These are phyloP conservation scores for Orthosia gracilis DNA, from an alignment of 2,888 invertebrate species.

Conservation along the genomic window DNA sequence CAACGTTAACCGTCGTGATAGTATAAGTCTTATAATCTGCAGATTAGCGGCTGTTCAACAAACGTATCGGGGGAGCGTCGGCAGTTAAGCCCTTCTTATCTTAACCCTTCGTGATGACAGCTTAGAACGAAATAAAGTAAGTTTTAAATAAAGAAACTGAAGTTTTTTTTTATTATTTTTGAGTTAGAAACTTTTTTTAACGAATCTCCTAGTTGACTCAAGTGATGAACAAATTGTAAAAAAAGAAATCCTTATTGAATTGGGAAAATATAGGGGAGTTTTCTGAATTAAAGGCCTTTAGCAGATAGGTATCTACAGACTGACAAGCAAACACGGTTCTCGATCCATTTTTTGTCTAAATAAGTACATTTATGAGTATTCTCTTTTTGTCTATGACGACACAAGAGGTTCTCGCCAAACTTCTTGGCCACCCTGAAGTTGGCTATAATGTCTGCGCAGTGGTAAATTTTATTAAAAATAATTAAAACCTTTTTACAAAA, in stretches of 20 bases:
- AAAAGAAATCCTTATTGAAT: no score
- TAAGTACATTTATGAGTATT: no score
- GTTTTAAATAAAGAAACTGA: constrained; percentile 35
- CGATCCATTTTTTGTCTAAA: no score
- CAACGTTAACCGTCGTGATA: constrained; percentile 39
- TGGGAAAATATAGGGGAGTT: neutral
- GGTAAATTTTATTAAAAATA: no score
- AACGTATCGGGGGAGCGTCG: constrained; percentile 40
- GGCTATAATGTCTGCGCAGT: no score
- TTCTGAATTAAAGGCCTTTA: neutral
- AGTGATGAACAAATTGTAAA: neutral
- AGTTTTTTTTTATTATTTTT: neutral
- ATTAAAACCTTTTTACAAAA: no score
- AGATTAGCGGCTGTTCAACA: constrained; percentile 61
- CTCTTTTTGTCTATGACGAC: no score
- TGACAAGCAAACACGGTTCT: neutral
- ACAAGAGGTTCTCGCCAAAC: no score
- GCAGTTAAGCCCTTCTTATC: constrained; percentile 53
- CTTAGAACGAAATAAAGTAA: constrained; percentile 13
- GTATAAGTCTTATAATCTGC: constrained; percentile 59
- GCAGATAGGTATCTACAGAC: no score
- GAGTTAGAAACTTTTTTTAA: neutral
- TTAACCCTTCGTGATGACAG: constrained; percentile 61
- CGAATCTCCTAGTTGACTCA: neutral
- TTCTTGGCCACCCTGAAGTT: no score